phyloP scores from a whole-genome alignment of 37 sponge, comb jelly and placozoan genomes.

The Tethya wilhelma region DNA sequence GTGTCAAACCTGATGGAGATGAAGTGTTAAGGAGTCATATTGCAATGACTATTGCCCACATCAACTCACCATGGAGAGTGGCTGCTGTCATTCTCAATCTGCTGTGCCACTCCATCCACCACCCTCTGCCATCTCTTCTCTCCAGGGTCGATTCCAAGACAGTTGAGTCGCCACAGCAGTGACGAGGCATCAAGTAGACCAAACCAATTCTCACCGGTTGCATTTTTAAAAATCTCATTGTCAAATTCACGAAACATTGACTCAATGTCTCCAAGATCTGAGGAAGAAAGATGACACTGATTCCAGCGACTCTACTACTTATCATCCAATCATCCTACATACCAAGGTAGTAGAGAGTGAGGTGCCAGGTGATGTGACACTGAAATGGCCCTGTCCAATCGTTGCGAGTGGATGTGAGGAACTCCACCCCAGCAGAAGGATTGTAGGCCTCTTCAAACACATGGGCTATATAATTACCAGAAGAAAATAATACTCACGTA shows the following conservation, averaged over 20 bases:
- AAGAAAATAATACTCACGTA: not conserved
- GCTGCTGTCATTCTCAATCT: slow-evolving; percentile 18
- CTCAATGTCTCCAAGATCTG: slow-evolving; percentile 47
- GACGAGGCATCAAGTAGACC: slow-evolving; percentile 77
- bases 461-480: slow-evolving; percentile 57
- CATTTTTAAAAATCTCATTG: slow-evolving; percentile 17
- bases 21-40: not conserved
- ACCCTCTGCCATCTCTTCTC: slow-evolving; percentile 61
- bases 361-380: slow-evolving; percentile 78
- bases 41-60: not conserved
- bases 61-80: slow-evolving; percentile 35
- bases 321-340: too few relatives aligned
- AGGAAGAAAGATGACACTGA: too few relatives aligned
- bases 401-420: slow-evolving; percentile 39
- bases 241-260: slow-evolving; percentile 65
- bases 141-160: slow-evolving; percentile 51
- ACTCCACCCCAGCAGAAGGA: slow-evolving; percentile 65
- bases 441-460: slow-evolving; percentile 75
- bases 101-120: slow-evolving; percentile 10
- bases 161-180: slow-evolving; percentile 80
- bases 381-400: slow-evolving; percentile 59
- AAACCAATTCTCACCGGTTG: slow-evolving; percentile 23
- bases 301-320: too few relatives aligned
- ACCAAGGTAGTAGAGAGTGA: slow-evolving; percentile 79
- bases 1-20: slow-evolving; percentile 43